Percentiles rank a stretch among this genome's conserved stretches.
phyloP scores from a whole-genome alignment of 1,140 invertebrate genomes.

The Xylocopa sonorina region DNA sequence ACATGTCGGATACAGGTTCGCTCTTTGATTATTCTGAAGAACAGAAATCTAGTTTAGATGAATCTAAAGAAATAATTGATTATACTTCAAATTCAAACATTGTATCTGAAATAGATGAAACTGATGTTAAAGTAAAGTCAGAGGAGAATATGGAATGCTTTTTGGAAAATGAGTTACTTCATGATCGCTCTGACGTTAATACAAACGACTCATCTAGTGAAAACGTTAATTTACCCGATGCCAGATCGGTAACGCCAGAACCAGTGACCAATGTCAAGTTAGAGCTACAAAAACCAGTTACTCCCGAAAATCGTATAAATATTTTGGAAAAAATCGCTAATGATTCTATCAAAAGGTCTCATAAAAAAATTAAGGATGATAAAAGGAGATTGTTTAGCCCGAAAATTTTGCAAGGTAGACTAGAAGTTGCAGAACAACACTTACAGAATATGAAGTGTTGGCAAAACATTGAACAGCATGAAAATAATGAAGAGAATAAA shows the following conservation, averaged over 20 bases:
- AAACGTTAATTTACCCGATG: background rate
- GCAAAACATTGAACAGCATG: background rate
- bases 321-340: conserved; percentile 64
- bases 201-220: background rate
- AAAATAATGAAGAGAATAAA: background rate
- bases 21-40: conserved; percentile 59
- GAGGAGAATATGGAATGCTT: background rate
- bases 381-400: conserved; percentile 65
- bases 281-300: conserved; percentile 37
- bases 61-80: background rate
- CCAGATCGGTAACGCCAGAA: conserved; percentile 8
- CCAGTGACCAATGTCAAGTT: background rate
- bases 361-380: conserved; percentile 74
- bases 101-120: background rate
- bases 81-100: background rate
- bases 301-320: conserved; percentile 73
- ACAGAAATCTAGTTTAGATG: background rate
- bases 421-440: background rate
- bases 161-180: background rate
- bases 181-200: background rate
- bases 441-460: background rate
- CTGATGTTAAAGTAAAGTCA: background rate
- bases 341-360: conserved; percentile 77
- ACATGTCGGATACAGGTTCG: conserved; percentile 61
- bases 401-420: conserved; percentile 39